phyloP scores from a whole-genome alignment of 2,888 invertebrate genomes.

The Eupelmus urozonus region DNA sequence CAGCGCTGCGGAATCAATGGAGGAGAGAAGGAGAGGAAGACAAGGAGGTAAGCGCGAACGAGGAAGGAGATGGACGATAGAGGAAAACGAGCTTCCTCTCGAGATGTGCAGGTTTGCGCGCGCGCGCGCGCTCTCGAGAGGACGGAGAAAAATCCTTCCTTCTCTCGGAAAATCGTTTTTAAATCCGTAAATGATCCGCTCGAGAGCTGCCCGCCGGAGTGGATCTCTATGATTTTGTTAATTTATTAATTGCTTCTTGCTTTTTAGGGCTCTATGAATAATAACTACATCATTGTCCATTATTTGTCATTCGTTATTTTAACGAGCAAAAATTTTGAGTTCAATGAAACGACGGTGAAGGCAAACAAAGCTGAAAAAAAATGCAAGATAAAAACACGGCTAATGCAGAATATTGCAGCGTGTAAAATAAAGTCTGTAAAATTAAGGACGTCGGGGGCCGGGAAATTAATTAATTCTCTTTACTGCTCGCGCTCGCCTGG shows the following conservation, averaged over 20 bases:
- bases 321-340: too few species aligned
- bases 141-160: background rate
- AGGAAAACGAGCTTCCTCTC: conserved; percentile 21
- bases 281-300: too few species aligned
- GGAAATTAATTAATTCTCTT: conserved; percentile 27
- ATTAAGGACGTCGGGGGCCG: background rate
- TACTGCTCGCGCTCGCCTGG: background rate
- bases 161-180: background rate
- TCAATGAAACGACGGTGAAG: too few species aligned
- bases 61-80: conserved; percentile 10
- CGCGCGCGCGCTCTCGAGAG: background rate
- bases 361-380: background rate
- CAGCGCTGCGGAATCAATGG: background rate
- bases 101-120: background rate
- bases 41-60: conserved; percentile 21
- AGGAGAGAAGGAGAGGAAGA: conserved; percentile 1
- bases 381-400: too few species aligned
- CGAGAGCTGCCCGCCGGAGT: background rate
- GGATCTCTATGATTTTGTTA: background rate
- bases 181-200: background rate
- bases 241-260: background rate
- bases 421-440: background rate
- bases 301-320: too few species aligned
- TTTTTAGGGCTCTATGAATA: too few species aligned
- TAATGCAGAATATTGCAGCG: too few species aligned